These are phyloP conservation scores for Rhinophrynus dorsalis DNA, from an alignment of 2,797 vertebrate species.

Conservation along the genomic window DNA sequence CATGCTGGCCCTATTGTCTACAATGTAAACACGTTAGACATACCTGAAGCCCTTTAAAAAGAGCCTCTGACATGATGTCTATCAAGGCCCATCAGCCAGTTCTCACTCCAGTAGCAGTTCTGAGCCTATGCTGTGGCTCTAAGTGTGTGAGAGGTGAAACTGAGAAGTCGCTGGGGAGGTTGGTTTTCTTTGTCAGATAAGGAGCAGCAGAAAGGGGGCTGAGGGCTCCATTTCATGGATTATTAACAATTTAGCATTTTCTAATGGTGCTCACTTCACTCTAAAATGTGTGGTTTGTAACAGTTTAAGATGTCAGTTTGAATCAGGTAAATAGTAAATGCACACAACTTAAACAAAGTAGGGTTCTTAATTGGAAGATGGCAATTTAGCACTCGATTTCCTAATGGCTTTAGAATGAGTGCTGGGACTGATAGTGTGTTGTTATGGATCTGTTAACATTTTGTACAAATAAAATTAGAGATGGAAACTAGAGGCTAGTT, in stretches of 20 bases:
- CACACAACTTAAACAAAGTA: constrained; percentile 22
- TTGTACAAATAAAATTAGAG: too few species aligned
- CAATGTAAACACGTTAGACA: constrained; percentile 56
- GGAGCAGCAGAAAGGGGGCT: constrained; percentile 66
- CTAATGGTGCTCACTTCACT: constrained; percentile 54
- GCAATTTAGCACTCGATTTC: too few species aligned
- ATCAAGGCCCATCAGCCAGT: constrained; percentile 30
- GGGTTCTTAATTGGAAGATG: neutral
- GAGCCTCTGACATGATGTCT: constrained; percentile 38
- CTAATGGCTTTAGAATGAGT: too few species aligned
- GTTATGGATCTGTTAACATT: too few species aligned
- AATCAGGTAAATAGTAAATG: constrained; percentile 54
- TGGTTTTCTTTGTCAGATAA: constrained; percentile 65
- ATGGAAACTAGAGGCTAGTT: too few species aligned
- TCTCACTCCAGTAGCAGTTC: constrained; percentile 46
- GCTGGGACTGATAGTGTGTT: too few species aligned
- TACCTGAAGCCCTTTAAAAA: constrained; percentile 51
- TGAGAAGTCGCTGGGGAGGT: constrained; percentile 71
- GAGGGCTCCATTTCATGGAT: constrained; percentile 63
- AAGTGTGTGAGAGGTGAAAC: constrained; percentile 60
- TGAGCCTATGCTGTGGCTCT: constrained; percentile 46
- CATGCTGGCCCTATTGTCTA: constrained; percentile 36
- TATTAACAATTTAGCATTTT: constrained; percentile 45
- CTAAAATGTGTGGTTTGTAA: constrained; percentile 67
- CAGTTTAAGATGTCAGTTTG: constrained; percentile 68